Base-by-base conservation (phyloP, 2,888 invertebrate species). In the Cepaea hortensis region DNA sequence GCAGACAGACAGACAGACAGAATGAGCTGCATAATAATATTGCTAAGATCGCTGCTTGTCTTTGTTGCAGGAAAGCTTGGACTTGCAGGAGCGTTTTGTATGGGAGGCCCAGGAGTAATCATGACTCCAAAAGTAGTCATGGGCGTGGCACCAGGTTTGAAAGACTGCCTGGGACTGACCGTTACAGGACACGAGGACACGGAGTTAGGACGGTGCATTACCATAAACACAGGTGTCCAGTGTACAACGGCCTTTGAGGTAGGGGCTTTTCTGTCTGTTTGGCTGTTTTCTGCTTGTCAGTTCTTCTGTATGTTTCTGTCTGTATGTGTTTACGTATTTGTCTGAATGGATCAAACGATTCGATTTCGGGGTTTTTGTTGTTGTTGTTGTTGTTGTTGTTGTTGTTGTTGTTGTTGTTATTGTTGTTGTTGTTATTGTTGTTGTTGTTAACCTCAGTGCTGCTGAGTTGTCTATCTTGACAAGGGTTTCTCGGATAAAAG, bases 111-210 rank as follows among this genome's bases (percentile, higher is more conserved):
- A 0, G 99, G 99, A 0, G 97, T 99, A 81, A 96, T 99, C 84
- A 95, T 98, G 89, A 98, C 98, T 90, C 95, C 97, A 88, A 97
- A 97, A 94, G 98, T 98, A 0, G 95, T 99, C 91, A 95, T 93
- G 70, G 95, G 96, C 91, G 84, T 93, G 23, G 97, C 98, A 85
- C 98, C 98, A 0, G 97, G 98, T 94, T 97, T 99, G 89, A 97
- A 97, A 92, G 96, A 97, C 89, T 99, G 99, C 93, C 95, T 99
- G 89, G 96, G 96, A 93, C 97, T 98, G 94, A 95, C 98, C 85
- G 97, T 98, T 94, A 98, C 98, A 73, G 97, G 97, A 0, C 99
- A 99, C 94, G 99, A 99, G 95, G 99, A 99, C 95, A 98, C 99
- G 46, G 99, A 99, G 95, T 95, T 99, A 89, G 99, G 99, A 3